A percentile compares a stretch with the other conserved stretches of the same genome.
Conservation (phyloP, 2,888 invertebrate species). For the Bedellia somnulentella region DNA sequence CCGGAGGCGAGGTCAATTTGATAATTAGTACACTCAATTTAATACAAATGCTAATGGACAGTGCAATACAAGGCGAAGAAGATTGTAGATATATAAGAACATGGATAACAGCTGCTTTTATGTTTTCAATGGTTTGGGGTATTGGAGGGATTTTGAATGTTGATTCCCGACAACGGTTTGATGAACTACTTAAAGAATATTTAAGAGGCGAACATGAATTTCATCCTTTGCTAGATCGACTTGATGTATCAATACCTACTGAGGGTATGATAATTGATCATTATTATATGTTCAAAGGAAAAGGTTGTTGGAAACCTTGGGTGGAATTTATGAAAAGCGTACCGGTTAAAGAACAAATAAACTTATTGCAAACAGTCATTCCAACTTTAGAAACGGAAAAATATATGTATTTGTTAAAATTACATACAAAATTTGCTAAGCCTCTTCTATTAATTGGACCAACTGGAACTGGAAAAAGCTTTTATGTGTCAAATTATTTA, state of each 20-base stretch:
- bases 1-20: conserved; percentile 72
- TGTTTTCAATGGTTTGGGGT: conserved; percentile 81
- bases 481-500: conserved; percentile 72
- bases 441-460: conserved; percentile 78
- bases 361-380: conserved; percentile 73
- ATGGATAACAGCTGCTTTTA: conserved; percentile 77
- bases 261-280: conserved; percentile 83
- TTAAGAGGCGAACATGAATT: conserved; percentile 43
- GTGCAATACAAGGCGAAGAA: conserved; percentile 70
- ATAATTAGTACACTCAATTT: conserved; percentile 72
- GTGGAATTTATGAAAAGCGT: conserved; percentile 68
- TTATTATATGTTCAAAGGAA: conserved; percentile 76
- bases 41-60: conserved; percentile 76
- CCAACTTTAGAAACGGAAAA: conserved; percentile 87
- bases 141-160: conserved; percentile 78
- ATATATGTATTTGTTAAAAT: conserved; percentile 72
- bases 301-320: conserved; percentile 89
- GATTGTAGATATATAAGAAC: conserved; percentile 68
- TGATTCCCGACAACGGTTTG: conserved; percentile 69
- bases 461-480: conserved; percentile 86
- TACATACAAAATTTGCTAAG: conserved; percentile 71
- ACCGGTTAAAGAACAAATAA: conserved; percentile 60
- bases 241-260: conserved; percentile 74
- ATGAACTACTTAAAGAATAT: conserved; percentile 61
- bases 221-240: conserved; percentile 58